A percentile compares a stretch with the other conserved stretches of the same genome.
These are phyloP conservation scores for Siderastrea radians DNA, from an alignment of 92 coral and sea anemone genomes.

Conservation along the genomic window DNA sequence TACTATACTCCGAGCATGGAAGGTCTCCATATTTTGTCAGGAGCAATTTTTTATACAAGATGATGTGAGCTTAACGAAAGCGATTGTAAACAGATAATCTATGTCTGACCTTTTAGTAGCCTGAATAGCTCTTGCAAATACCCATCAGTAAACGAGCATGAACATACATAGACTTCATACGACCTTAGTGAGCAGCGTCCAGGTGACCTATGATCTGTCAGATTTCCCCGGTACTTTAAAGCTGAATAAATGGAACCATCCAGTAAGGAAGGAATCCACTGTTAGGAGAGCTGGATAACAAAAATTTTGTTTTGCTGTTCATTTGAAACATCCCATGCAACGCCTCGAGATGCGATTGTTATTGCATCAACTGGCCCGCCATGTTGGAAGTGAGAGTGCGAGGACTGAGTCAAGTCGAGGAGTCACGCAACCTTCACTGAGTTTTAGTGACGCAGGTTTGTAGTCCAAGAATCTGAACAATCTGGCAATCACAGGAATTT, in stretches of 20 bases:
- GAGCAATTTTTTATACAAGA: neutral
- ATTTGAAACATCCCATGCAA: neutral
- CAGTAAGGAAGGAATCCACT: neutral
- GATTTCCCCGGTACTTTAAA: neutral
- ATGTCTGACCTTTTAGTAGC: too few relatives aligned
- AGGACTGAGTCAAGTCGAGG: neutral
- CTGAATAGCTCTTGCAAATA: too few relatives aligned
- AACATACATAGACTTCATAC: neutral
- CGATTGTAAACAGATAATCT: neutral
- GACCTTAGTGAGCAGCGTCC: neutral
- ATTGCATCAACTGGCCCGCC: neutral
- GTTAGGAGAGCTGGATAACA: constrained; percentile 6
- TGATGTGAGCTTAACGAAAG: neutral
- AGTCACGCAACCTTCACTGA: neutral
- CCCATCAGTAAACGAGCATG: neutral
- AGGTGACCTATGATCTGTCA: neutral
- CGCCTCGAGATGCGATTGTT: constrained; percentile 6
- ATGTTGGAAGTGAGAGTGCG: neutral
- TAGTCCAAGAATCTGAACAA: too few relatives aligned
- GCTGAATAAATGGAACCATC: neutral
- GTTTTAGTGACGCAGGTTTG: too few relatives aligned
- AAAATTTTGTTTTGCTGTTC: neutral
- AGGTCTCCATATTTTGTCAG: neutral
- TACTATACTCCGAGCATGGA: neutral
- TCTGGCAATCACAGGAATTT: too few relatives aligned